Evolutionary conservation across 2,113 vertebrate species (phyloP).

Genomic region (Sinocyclocheilus anshuiensis): DNA sequence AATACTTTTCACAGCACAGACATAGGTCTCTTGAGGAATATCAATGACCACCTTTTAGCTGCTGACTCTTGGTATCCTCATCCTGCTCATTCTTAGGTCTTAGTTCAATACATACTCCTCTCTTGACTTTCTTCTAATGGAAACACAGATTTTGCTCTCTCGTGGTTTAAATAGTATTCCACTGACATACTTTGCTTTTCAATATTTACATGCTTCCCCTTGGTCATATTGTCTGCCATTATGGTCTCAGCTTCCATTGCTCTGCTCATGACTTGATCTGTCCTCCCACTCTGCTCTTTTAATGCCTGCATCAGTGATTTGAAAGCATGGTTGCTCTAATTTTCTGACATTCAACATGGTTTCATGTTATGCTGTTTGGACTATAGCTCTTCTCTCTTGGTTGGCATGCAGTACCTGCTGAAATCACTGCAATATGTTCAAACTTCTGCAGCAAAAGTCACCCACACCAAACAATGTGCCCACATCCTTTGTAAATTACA

Average conservation of each 20-base stretch:
- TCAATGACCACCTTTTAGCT: conserved; percentile 9
- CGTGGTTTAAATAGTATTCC: background rate
- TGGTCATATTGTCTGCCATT: background rate
- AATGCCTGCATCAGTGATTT: background rate
- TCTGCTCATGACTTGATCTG: background rate
- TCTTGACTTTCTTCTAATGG: background rate
- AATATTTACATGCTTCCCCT: background rate
- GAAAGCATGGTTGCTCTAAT: background rate
- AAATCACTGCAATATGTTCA: conserved; percentile 2
- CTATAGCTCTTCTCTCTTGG: background rate
- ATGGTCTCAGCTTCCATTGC: background rate
- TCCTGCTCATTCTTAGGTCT: background rate
- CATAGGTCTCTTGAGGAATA: background rate
- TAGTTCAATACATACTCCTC: too few species aligned
- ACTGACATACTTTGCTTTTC: background rate
- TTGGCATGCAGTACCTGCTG: background rate
- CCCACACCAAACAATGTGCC: background rate
- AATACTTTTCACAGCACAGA: background rate
- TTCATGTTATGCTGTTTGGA: background rate
- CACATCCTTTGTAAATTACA: conserved; percentile 3
- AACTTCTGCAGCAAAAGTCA: conserved; percentile 3
- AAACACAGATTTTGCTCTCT: background rate
- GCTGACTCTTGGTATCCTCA: conserved; percentile 2
- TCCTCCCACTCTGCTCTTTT: background rate
- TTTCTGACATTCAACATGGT: background rate